A percentile compares a stretch with the other conserved stretches of the same genome.
These are phyloP conservation scores for Xestia rhomboidea DNA, from an alignment of 2,888 invertebrate genomes.

Conservation along the genomic window DNA sequence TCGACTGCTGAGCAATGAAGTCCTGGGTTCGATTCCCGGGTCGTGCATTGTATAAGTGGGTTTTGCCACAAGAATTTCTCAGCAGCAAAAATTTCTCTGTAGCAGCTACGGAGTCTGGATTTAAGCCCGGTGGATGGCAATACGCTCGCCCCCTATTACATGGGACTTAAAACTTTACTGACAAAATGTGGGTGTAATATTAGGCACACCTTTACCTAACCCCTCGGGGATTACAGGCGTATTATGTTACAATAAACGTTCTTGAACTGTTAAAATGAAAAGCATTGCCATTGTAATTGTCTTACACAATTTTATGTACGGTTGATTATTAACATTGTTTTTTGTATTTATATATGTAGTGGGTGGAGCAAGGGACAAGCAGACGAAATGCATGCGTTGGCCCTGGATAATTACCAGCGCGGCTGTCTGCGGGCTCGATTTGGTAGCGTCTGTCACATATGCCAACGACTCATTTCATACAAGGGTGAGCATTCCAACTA, in stretches of 20 bases:
- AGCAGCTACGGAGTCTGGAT: too few species aligned
- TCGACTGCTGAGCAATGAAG: too few species aligned
- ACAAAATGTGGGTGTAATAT: too few species aligned
- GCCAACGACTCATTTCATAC: conserved; percentile 84
- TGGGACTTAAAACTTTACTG: too few species aligned
- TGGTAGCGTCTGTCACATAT: conserved; percentile 79
- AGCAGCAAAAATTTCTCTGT: accelerated
- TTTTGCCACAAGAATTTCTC: neutral
- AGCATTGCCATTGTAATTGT: neutral
- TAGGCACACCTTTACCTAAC: too few species aligned
- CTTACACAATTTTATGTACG: neutral
- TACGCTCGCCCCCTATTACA: too few species aligned
- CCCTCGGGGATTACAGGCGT: too few species aligned
- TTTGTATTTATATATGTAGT: conserved; percentile 66
- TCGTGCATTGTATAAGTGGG: neutral
- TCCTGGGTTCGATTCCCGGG: neutral
- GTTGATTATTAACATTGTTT: neutral
- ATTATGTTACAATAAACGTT: neutral
- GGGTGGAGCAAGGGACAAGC: conserved; percentile 75
- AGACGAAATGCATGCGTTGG: conserved; percentile 78
- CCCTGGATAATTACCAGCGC: conserved; percentile 81
- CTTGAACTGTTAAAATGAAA: neutral
- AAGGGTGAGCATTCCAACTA: conserved; percentile 72
- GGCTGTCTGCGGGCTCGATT: conserved; percentile 73
- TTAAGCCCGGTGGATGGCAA: too few species aligned